A percentile compares a stretch with the other conserved stretches of the same genome.
Evolutionary conservation across 2,797 vertebrate species (phyloP).

Genomic region (Pseudomugil gertrudae): DNA sequence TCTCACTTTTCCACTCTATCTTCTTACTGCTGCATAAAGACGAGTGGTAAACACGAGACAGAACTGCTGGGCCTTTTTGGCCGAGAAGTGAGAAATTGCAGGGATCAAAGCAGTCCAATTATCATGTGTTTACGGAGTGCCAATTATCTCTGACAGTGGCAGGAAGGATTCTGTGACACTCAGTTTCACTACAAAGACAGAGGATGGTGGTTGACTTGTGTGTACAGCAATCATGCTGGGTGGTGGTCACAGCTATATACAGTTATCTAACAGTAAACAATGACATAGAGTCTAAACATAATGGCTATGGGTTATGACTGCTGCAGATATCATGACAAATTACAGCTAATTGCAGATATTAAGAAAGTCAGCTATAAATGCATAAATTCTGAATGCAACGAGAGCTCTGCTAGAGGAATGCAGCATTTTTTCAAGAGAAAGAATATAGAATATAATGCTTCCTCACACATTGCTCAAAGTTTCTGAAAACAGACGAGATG

Average conservation of each 20-base stretch:
- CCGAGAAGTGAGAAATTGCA: conserved; percentile 75
- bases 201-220: conserved; percentile 57
- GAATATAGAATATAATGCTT: conserved; percentile 59
- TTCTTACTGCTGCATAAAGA: conserved; percentile 70
- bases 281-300: conserved; percentile 51
- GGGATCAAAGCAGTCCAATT: conserved; percentile 81
- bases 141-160: conserved; percentile 79
- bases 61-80: conserved; percentile 68
- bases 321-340: conserved; percentile 54
- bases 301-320: conserved; percentile 25
- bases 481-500: conserved; percentile 30
- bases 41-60: conserved; percentile 72
- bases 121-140: conserved; percentile 80
- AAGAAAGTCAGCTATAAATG: conserved; percentile 19
- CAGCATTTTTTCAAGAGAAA: conserved; percentile 40
- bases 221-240: conserved; percentile 47
- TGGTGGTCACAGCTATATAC: conserved; percentile 45
- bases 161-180: conserved; percentile 69
- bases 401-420: conserved; percentile 41
- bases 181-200: conserved; percentile 65
- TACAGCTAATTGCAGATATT: conserved; percentile 56
- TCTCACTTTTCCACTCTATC: conserved; percentile 28
- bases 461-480: conserved; percentile 38
- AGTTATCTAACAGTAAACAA: conserved; percentile 51
- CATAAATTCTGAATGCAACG: conserved; percentile 34